Conservation (phyloP, 2,113 vertebrate genomes). For the Lethenteron reissneri region DNA sequence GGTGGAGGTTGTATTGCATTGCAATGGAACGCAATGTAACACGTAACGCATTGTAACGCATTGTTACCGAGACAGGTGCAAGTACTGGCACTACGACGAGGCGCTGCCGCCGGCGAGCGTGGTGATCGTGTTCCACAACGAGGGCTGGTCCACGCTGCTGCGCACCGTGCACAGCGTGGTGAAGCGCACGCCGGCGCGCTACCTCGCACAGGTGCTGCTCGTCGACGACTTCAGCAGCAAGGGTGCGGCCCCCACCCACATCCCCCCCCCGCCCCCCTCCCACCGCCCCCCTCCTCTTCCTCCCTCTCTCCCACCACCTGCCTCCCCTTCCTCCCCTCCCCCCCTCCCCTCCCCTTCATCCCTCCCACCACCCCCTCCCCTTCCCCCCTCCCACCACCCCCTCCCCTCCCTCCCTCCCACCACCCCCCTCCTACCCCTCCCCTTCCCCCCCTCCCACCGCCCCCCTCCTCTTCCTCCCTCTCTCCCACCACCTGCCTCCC, state of each 20-base stretch:
- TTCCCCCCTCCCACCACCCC: not conserved
- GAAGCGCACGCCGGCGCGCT: constrained; percentile 43
- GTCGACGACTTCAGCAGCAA: constrained; percentile 54
- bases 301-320: not conserved
- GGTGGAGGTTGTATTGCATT: too few species aligned
- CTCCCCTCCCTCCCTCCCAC: not conserved
- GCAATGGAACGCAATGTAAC: too few species aligned
- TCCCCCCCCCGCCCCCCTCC: too few species aligned
- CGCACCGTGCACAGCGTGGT: constrained; percentile 51
- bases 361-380: not conserved
- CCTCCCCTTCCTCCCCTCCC: not conserved
- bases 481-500: not conserved
- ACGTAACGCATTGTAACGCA: too few species aligned
- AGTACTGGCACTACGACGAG: constrained; percentile 43
- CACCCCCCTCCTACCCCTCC: not conserved
- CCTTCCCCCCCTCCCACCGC: not conserved
- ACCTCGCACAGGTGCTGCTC: constrained; percentile 43
- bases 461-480: not conserved
- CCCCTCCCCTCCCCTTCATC: not conserved
- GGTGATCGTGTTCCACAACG: constrained; percentile 47
- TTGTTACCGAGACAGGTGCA: constrained; percentile 26
- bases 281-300: not conserved
- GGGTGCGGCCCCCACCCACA: constrained; percentile 21
- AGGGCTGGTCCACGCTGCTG: constrained; percentile 51
- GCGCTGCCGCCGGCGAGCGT: constrained; percentile 39